These are phyloP conservation scores for Acronicta psi DNA, from an alignment of 2,888 invertebrate genomes.

Conservation along the genomic window DNA sequence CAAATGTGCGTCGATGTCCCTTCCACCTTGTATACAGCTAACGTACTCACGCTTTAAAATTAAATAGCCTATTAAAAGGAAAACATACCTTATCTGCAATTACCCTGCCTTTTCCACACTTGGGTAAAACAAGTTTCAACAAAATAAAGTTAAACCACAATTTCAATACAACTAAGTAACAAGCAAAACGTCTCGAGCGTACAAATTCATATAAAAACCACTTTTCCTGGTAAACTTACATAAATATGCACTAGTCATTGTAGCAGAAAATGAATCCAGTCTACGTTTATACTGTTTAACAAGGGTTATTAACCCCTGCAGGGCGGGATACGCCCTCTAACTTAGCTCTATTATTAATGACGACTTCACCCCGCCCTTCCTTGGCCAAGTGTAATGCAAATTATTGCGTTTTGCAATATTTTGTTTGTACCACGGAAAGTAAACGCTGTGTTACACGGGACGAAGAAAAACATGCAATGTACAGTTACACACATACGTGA, in stretches of 20 bases:
- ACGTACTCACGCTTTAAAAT: too few species aligned
- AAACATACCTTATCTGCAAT: not conserved
- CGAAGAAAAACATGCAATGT: constrained; percentile 59
- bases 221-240: constrained; percentile 59
- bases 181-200: constrained; percentile 21
- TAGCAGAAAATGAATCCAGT: constrained; percentile 77
- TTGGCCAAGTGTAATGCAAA: constrained; percentile 83
- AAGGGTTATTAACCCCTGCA: constrained; percentile 83
- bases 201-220: constrained; percentile 28
- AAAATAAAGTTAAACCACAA: constrained; percentile 1
- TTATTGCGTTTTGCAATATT: constrained; percentile 83
- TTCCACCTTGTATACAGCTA: too few species aligned
- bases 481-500: constrained; percentile 36
- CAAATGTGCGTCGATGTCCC: too few species aligned
- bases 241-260: constrained; percentile 76
- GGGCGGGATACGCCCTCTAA: constrained; percentile 82
- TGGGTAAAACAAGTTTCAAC: not conserved
- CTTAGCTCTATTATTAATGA: constrained; percentile 88
- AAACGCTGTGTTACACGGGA: constrained; percentile 58
- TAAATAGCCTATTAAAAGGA: not conserved
- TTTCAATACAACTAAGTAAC: not conserved
- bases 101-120: too few species aligned
- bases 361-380: constrained; percentile 80
- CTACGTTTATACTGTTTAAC: constrained; percentile 73
- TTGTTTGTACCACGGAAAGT: constrained; percentile 75